Conservation (phyloP, 2,113 vertebrate genomes). For the Phoxinus phoxinus region DNA sequence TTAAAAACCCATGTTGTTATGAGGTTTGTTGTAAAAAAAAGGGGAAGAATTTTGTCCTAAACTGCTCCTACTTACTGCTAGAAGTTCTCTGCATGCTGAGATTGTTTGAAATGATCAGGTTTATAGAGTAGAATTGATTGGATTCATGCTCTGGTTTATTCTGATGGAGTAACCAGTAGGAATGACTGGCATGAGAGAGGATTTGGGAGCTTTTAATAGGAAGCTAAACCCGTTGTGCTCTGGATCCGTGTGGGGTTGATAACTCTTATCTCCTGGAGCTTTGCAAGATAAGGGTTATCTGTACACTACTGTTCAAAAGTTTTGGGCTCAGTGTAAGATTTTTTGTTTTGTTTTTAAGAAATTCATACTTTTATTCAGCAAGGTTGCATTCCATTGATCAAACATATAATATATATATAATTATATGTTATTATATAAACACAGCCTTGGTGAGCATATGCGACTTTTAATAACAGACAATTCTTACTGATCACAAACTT, state of each 20-base stretch:
- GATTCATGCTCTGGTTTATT: background rate
- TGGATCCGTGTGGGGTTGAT: constrained; percentile 15
- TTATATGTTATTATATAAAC: background rate
- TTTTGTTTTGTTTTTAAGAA: background rate
- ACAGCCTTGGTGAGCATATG: background rate
- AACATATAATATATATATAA: background rate
- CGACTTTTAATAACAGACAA: background rate
- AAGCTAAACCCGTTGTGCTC: constrained; percentile 11
- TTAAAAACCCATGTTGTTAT: background rate
- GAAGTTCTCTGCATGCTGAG: background rate
- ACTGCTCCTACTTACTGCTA: background rate
- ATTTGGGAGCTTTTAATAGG: constrained; percentile 43
- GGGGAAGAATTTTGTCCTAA: background rate
- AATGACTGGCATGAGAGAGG: constrained; percentile 22
- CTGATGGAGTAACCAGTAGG: constrained; percentile 17
- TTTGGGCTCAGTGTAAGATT: background rate
- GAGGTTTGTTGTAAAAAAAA: background rate
- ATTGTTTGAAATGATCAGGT: background rate
- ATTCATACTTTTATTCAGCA: background rate
- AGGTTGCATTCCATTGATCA: background rate
- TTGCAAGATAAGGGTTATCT: background rate
- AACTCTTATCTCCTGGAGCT: constrained; percentile 20
- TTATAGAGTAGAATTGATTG: background rate
- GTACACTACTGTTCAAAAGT: background rate
- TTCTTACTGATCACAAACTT: background rate